Percentiles rank a stretch among this genome's conserved stretches.
Conservation (phyloP, 2,113 vertebrate genomes). For the Cryptotis parvus region DNA sequence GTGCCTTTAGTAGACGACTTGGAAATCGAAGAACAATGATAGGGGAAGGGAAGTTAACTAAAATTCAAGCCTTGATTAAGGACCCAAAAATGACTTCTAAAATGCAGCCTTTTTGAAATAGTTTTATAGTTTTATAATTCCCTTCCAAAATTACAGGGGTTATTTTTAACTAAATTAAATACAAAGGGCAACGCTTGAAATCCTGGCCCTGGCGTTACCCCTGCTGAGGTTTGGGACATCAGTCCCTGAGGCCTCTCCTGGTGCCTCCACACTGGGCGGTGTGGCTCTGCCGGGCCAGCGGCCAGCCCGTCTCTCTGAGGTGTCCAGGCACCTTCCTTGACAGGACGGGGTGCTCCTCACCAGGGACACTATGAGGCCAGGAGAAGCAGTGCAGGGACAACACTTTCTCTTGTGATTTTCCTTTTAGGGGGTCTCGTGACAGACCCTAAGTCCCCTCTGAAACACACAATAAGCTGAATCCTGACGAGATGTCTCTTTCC, state of each 20-base stretch:
- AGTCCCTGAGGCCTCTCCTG: background rate
- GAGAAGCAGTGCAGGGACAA: background rate
- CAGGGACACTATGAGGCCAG: background rate
- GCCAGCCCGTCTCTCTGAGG: too few relatives aligned
- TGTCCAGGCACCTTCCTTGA: too few relatives aligned
- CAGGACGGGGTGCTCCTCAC: too few relatives aligned
- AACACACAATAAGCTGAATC: background rate
- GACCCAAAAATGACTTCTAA: conserved; percentile 60
- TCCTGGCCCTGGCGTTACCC: conserved; percentile 28
- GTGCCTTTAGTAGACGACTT: conserved; percentile 45
- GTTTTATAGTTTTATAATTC: conserved; percentile 60
- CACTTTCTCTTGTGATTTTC: background rate
- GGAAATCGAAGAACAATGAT: conserved; percentile 56
- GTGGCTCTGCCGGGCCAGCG: too few relatives aligned
- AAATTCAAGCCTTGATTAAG: conserved; percentile 61
- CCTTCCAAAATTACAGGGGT: conserved; percentile 50
- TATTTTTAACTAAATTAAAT: conserved; percentile 66
- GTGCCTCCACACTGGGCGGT: too few relatives aligned
- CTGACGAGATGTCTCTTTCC: background rate
- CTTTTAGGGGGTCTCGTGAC: background rate
- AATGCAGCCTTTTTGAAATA: conserved; percentile 58
- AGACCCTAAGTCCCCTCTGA: background rate
- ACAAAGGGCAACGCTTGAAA: conserved; percentile 59
- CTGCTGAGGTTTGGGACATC: conserved; percentile 53
- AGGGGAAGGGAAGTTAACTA: conserved; percentile 64